A percentile compares a stretch with the other conserved stretches of the same genome.
Conservation (phyloP, 2,113 vertebrate genomes). For the Azemiops feae region DNA sequence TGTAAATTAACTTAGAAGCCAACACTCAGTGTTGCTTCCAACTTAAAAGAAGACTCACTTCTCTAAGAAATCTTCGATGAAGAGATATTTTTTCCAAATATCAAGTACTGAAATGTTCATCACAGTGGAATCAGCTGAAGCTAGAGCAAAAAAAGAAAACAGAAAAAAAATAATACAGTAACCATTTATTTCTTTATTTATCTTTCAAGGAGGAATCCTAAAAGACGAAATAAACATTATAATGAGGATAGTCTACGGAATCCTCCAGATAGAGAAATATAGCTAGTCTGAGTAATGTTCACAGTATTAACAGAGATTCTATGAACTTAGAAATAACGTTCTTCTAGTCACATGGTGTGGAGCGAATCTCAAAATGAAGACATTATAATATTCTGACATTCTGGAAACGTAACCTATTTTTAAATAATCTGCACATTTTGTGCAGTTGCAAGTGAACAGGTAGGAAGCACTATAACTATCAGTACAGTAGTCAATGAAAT, state of each 20-base stretch:
- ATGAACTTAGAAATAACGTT: background rate
- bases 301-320: background rate
- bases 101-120: slow-evolving; percentile 51
- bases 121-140: slow-evolving; percentile 48
- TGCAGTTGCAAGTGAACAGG: background rate
- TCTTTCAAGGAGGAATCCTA: slow-evolving; percentile 3
- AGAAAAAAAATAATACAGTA: background rate
- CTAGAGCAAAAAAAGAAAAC: slow-evolving; percentile 29
- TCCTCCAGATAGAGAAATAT: background rate
- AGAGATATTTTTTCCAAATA: slow-evolving; percentile 59
- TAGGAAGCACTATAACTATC: background rate
- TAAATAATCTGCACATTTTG: background rate
- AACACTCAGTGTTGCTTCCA: background rate
- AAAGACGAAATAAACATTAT: background rate
- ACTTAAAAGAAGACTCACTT: slow-evolving; percentile 65
- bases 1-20: background rate
- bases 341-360: background rate
- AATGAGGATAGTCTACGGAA: background rate
- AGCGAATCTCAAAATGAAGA: background rate
- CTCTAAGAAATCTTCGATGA: slow-evolving; percentile 68
- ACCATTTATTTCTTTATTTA: slow-evolving; percentile 13
- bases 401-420: background rate
- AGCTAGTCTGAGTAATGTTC: background rate
- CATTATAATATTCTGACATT: background rate
- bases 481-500: background rate